Percentiles rank a stretch among this genome's conserved stretches.
phyloP scores from a whole-genome alignment of 2,888 invertebrate species.

The Arge pagana region DNA sequence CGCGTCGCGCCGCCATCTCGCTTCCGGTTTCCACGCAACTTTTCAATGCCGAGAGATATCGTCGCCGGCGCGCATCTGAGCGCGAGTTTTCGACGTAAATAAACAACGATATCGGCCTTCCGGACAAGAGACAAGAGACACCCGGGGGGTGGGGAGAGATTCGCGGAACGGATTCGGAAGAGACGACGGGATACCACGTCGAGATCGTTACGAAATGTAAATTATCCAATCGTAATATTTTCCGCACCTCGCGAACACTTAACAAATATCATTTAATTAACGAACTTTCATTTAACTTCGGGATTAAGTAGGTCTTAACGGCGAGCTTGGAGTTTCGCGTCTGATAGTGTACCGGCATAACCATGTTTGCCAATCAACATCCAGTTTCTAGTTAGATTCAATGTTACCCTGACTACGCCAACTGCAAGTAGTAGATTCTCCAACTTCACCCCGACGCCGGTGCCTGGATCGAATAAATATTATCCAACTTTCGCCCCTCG shows the following conservation, averaged over 20 bases:
- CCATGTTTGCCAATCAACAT: slow-evolving; percentile 21
- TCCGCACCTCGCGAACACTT: background rate
- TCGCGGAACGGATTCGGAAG: background rate
- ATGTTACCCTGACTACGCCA: no score
- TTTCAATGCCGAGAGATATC: no score
- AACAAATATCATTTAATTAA: slow-evolving; percentile 23
- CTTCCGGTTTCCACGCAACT: background rate
- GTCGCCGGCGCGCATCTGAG: no score
- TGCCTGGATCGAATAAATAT: background rate
- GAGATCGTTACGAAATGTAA: no score
- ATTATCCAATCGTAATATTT: background rate
- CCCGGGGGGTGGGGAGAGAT: background rate
- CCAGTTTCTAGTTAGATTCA: background rate
- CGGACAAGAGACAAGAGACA: background rate
- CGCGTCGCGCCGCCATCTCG: background rate
- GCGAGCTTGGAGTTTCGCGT: slow-evolving; percentile 9
- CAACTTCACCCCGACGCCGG: background rate
- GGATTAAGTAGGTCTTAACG: slow-evolving; percentile 11
- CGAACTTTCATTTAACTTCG: slow-evolving; percentile 9
- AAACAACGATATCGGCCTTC: background rate
- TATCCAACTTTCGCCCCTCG: background rate
- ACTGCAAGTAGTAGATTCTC: background rate
- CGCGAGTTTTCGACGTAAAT: no score
- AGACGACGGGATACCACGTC: no score
- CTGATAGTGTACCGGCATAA: background rate